Percentiles rank a stretch among this genome's conserved stretches.
phyloP scores from a whole-genome alignment of 35 echinoderm and acorn worm genomes.

The Apostichopus parvimensis region DNA sequence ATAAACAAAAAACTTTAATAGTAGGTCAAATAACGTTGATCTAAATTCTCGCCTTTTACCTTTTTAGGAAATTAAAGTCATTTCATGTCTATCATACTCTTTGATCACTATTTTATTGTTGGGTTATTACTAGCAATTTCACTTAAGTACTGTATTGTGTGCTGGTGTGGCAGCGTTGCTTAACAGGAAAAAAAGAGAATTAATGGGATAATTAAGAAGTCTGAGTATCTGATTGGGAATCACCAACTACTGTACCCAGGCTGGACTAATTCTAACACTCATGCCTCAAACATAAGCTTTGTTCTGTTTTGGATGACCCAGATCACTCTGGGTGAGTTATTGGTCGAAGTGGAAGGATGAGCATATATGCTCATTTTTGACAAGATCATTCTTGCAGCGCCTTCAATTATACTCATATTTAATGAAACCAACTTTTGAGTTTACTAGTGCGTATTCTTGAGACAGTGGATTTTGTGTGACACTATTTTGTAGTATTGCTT shows the following conservation, averaged over 20 bases:
- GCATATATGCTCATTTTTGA: too few relatives aligned
- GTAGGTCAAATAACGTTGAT: neutral
- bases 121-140: neutral
- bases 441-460: too few relatives aligned
- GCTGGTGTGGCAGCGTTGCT: neutral
- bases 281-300: too few relatives aligned
- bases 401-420: too few relatives aligned
- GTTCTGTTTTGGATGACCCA: too few relatives aligned
- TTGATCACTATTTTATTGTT: neutral
- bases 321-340: too few relatives aligned
- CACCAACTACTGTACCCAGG: neutral
- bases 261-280: neutral
- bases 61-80: neutral
- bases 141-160: neutral
- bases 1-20: neutral
- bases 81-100: slow-evolving; percentile 18
- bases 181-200: neutral
- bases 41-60: slow-evolving; percentile 1
- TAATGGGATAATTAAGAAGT: neutral
- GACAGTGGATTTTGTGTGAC: too few relatives aligned
- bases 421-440: too few relatives aligned
- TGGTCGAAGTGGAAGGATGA: too few relatives aligned
- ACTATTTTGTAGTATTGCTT: too few relatives aligned
- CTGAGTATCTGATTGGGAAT: neutral
- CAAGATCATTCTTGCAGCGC: too few relatives aligned